Evolutionary conservation across 2,113 vertebrate species (phyloP).

Genomic region (Zosterops lateralis): DNA sequence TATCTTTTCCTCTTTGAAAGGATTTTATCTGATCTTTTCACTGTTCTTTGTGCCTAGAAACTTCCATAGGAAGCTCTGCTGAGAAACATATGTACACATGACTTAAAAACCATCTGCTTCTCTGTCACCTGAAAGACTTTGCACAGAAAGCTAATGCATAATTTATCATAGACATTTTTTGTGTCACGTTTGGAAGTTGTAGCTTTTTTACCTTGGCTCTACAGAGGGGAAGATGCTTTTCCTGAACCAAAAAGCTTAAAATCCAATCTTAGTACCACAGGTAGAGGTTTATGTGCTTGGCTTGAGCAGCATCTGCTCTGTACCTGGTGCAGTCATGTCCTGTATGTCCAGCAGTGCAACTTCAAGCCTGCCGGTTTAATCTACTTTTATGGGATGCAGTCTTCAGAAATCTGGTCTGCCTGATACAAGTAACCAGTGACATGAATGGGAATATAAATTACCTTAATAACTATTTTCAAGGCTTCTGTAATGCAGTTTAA

Average conservation of each 20-base stretch:
- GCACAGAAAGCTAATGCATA: slow-evolving; percentile 20
- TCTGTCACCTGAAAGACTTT: slow-evolving; percentile 51
- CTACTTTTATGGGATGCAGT: not conserved
- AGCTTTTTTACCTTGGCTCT: not conserved
- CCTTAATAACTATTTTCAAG: not conserved
- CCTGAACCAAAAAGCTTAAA: not conserved
- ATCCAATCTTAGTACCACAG: not conserved
- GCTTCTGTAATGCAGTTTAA: not conserved
- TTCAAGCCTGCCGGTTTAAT: not conserved
- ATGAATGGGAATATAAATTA: not conserved
- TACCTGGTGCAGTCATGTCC: not conserved
- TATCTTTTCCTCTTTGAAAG: slow-evolving; percentile 13
- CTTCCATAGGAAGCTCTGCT: not conserved
- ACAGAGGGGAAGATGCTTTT: not conserved
- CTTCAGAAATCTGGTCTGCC: not conserved
- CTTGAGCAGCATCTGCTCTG: not conserved
- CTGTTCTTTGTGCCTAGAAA: not conserved
- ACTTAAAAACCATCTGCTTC: slow-evolving; percentile 21
- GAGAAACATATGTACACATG: slow-evolving; percentile 13
- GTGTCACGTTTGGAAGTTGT: not conserved
- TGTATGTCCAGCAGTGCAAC: not conserved
- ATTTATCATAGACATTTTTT: not conserved
- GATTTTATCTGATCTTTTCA: slow-evolving; percentile 33
- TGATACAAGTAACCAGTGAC: not conserved
- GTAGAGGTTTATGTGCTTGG: not conserved